Conservation (phyloP, 2,797 vertebrate genomes). For the Phoebastria nigripes region DNA sequence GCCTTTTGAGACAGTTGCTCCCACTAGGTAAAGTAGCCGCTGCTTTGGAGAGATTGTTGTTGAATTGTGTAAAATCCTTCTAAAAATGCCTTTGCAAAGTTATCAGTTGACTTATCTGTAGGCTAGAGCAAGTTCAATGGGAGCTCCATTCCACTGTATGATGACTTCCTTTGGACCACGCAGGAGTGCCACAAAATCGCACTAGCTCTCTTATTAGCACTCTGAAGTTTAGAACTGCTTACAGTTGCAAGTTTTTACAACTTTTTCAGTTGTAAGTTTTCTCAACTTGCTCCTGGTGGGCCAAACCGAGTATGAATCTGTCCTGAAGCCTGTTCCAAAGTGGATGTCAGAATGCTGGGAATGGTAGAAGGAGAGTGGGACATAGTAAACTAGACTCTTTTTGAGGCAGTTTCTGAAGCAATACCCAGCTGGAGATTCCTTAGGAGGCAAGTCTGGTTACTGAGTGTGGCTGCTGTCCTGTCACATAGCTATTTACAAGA, state of each 20-base stretch:
- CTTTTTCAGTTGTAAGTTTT: neutral
- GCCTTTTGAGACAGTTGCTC: neutral
- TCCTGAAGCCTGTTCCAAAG: neutral
- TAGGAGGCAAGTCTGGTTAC: neutral
- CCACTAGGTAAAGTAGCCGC: neutral
- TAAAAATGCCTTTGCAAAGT: neutral
- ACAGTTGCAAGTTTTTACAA: neutral
- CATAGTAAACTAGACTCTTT: neutral
- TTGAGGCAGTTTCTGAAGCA: neutral
- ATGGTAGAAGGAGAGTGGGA: neutral
- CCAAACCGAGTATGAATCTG: accelerated
- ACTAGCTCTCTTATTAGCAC: neutral
- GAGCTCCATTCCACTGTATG: neutral
- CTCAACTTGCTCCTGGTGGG: neutral
- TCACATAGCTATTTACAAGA: neutral
- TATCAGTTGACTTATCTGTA: neutral
- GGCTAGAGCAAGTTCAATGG: neutral
- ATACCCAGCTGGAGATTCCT: neutral
- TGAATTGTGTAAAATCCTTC: neutral
- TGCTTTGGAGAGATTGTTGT: neutral
- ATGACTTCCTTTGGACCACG: neutral
- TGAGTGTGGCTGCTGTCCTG: neutral
- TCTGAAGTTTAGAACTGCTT: neutral
- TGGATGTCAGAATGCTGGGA: neutral
- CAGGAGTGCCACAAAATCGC: neutral